Evolutionary conservation across 2,797 vertebrate species (phyloP).

Genomic region (Toxotes lorentzi): DNA sequence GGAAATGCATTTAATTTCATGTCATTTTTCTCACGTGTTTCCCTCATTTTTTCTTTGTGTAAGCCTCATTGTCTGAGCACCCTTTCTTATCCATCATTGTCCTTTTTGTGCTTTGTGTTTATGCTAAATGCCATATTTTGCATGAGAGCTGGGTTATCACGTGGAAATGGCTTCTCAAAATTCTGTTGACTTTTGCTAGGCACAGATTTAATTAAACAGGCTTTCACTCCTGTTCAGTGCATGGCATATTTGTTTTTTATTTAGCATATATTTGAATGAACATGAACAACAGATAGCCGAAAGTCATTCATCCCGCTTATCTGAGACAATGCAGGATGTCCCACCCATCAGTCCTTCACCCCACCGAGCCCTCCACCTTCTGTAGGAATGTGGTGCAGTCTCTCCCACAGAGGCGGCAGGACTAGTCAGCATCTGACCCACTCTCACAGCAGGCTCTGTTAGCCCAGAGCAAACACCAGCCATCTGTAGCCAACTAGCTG

Average conservation of each 20-base stretch:
- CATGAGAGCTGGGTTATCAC: slow-evolving; percentile 58
- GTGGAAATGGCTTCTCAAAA: slow-evolving; percentile 47
- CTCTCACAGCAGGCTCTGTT: slow-evolving; percentile 75
- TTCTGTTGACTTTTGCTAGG: slow-evolving; percentile 36
- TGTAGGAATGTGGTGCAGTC: slow-evolving; percentile 77
- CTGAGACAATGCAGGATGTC: slow-evolving; percentile 52
- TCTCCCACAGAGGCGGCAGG: slow-evolving; percentile 62
- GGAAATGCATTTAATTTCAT: slow-evolving; percentile 39
- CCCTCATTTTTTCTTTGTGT: slow-evolving; percentile 45
- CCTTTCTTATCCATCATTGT: slow-evolving; percentile 33
- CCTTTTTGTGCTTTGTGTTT: slow-evolving; percentile 48
- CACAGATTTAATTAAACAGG: slow-evolving; percentile 43
- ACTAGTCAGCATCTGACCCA: slow-evolving; percentile 71
- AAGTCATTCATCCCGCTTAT: slow-evolving; percentile 52
- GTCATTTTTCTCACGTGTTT: slow-evolving; percentile 28
- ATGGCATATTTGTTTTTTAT: slow-evolving; percentile 56
- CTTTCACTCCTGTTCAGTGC: slow-evolving; percentile 50
- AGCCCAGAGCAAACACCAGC: slow-evolving; percentile 79
- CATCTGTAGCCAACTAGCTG: slow-evolving; percentile 75
- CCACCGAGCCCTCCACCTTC: slow-evolving; percentile 66
- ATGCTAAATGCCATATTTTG: slow-evolving; percentile 68
- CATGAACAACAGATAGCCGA: slow-evolving; percentile 23
- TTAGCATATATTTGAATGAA: slow-evolving; percentile 29
- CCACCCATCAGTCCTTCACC: slow-evolving; percentile 48
- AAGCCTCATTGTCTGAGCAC: slow-evolving; percentile 53